A percentile compares a stretch with the other conserved stretches of the same genome.
Conservation (phyloP, 2,113 vertebrate species). For the Oryzias melastigma region DNA sequence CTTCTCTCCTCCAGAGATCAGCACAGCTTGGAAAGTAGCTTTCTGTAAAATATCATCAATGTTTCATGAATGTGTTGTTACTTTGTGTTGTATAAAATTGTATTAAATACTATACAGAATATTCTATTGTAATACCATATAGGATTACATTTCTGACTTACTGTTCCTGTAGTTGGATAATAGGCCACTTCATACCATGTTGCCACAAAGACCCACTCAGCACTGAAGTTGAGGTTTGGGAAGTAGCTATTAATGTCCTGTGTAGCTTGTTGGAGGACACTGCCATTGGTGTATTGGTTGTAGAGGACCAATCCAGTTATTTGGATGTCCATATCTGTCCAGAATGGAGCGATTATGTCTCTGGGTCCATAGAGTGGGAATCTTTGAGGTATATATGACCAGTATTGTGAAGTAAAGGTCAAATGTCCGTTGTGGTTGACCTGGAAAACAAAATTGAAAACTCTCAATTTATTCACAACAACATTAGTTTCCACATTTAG, state of each 20-base stretch:
- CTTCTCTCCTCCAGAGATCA: conserved; percentile 43
- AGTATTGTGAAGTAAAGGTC: not conserved
- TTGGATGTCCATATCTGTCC: conserved; percentile 65
- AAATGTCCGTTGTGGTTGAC: conserved; percentile 74
- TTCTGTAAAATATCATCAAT: conserved; percentile 29
- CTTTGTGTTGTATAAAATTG: too few relatives aligned
- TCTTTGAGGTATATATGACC: conserved; percentile 8
- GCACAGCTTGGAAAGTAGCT: conserved; percentile 62
- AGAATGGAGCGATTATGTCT: conserved; percentile 61
- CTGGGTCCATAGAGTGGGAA: conserved; percentile 31
- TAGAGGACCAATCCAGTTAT: conserved; percentile 49
- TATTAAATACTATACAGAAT: too few relatives aligned
- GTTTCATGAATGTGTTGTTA: conserved; percentile 28
- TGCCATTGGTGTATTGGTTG: conserved; percentile 5
- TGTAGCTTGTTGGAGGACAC: conserved; percentile 44
- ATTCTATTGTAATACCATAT: too few relatives aligned
- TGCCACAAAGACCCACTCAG: conserved; percentile 67
- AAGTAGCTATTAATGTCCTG: conserved; percentile 64
- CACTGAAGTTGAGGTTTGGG: not conserved
- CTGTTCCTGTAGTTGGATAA: conserved; percentile 14
- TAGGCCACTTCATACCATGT: conserved; percentile 75
- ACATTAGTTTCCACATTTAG: too few relatives aligned
- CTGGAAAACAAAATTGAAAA: conserved; percentile 34
- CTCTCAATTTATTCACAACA: too few relatives aligned
- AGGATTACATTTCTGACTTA: not conserved